phyloP scores from a whole-genome alignment of 2,113 vertebrate species.

The Rostratula benghalensis region DNA sequence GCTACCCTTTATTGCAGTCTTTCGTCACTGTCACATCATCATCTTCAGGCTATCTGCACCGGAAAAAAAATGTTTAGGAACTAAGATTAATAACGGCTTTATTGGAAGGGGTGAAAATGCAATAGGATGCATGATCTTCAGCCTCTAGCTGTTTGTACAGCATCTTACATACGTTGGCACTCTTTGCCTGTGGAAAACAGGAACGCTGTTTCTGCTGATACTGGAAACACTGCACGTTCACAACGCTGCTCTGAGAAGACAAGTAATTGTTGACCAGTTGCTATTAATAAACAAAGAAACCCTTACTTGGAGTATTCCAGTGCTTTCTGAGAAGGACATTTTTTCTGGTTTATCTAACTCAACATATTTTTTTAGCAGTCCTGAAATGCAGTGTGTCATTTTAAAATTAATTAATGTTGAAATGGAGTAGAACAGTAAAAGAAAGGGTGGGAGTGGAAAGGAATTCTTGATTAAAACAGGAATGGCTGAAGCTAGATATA shows the following conservation, averaged over 20 bases:
- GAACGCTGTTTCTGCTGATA: neutral
- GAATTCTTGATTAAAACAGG: neutral
- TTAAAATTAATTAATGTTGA: neutral
- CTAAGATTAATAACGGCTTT: slow-evolving; percentile 41
- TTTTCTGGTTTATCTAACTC: neutral
- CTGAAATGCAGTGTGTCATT: neutral
- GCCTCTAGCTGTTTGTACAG: neutral
- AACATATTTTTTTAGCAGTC: neutral
- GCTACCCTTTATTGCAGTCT: slow-evolving; percentile 41
- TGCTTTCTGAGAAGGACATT: neutral
- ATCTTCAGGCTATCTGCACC: slow-evolving; percentile 22
- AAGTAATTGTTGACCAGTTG: neutral
- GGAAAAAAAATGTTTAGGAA: slow-evolving; percentile 9
- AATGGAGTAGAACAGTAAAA: neutral
- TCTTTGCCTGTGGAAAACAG: neutral
- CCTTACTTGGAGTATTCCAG: neutral
- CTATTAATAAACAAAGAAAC: slow-evolving; percentile 31
- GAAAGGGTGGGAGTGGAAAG: neutral
- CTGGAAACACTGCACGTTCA: neutral
- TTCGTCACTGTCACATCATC: slow-evolving; percentile 34
- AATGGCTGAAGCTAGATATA: neutral
- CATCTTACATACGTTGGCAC: neutral
- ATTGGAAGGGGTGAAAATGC: slow-evolving; percentile 26
- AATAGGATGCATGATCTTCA: slow-evolving; percentile 45
- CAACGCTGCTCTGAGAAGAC: neutral